Evolutionary conservation across 2,888 invertebrate genomes (phyloP).

Genomic region (Noctua comes): DNA sequence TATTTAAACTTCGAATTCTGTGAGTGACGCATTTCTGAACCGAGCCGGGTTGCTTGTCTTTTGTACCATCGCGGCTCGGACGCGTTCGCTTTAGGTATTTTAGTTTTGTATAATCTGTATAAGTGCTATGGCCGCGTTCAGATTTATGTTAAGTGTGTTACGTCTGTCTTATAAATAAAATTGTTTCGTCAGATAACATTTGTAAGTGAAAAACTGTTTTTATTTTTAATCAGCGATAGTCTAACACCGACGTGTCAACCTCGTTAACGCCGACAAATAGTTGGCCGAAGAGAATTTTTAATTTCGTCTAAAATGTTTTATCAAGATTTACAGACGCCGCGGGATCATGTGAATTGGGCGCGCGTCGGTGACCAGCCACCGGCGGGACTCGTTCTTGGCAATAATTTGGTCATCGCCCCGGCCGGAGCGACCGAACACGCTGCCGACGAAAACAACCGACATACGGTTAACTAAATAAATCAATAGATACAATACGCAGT

Average conservation of each 20-base stretch:
- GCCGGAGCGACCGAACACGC: constrained; percentile 66
- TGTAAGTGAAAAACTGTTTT: constrained; percentile 61
- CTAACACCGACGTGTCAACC: constrained; percentile 68
- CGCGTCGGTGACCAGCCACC: constrained; percentile 69
- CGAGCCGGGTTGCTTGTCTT: constrained; percentile 68
- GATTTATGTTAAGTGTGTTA: constrained; percentile 68
- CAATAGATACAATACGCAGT: constrained; percentile 69
- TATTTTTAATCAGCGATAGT: constrained; percentile 64
- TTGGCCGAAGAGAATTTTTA: constrained; percentile 68
- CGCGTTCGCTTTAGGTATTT: constrained; percentile 65
- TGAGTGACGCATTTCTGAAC: constrained; percentile 82
- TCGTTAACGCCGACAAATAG: constrained; percentile 71
- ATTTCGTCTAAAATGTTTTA: constrained; percentile 79
- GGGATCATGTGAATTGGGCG: constrained; percentile 75
- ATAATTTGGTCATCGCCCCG: constrained; percentile 88
- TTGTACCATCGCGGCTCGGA: constrained; percentile 61
- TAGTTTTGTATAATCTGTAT: constrained; percentile 65
- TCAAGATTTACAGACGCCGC: constrained; percentile 79
- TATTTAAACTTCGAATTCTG: constrained; percentile 87
- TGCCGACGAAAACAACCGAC: constrained; percentile 68
- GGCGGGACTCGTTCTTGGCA: constrained; percentile 84
- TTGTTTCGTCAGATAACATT: constrained; percentile 65
- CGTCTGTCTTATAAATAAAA: constrained; percentile 67
- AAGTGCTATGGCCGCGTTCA: constrained; percentile 59
- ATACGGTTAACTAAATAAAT: constrained; percentile 65